Conservation (phyloP, 2,888 invertebrate genomes). For the Alsophila aescularia region DNA sequence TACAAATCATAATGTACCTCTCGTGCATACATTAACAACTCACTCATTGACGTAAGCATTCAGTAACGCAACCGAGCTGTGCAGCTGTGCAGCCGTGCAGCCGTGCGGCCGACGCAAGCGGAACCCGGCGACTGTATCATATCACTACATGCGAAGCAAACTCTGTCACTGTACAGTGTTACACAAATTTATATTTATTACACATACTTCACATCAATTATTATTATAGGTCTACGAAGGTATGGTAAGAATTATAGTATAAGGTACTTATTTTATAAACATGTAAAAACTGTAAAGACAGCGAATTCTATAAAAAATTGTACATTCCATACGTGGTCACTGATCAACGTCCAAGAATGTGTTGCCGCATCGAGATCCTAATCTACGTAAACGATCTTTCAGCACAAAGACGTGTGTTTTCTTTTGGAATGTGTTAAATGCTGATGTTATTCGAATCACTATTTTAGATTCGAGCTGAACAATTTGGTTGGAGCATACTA, state of each 20-base stretch:
- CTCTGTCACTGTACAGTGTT: constrained; percentile 19
- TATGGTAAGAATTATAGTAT: constrained; percentile 37
- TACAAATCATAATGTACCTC: constrained; percentile 72
- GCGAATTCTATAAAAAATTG: constrained; percentile 41
- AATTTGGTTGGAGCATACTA: constrained; percentile 21
- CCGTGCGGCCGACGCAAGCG: constrained; percentile 55
- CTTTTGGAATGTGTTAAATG: constrained; percentile 43
- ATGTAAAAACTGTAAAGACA: constrained; percentile 38
- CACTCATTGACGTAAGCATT: constrained; percentile 23
- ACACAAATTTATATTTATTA: constrained; percentile 31
- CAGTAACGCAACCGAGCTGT: constrained; percentile 9
- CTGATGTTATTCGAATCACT: constrained; percentile 33
- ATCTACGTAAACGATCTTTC: constrained; percentile 35
- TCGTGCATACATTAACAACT: constrained; percentile 71
- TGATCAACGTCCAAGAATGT: constrained; percentile 25
- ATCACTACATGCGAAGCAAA: constrained; percentile 15
- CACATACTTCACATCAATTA: constrained; percentile 39
- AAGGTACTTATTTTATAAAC: constrained; percentile 39
- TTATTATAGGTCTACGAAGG: constrained; percentile 39
- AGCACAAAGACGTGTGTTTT: constrained; percentile 29
- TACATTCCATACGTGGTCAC: constrained; percentile 37
- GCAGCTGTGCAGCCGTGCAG: constrained; percentile 43
- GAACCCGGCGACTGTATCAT: constrained; percentile 46
- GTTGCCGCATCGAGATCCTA: constrained; percentile 28
- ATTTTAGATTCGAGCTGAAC: constrained; percentile 21